Evolutionary conservation across 1,140 invertebrate species (phyloP), one percentile per base, ranked within the genome.

Genomic region (Apocrypta bakeri): DNA sequence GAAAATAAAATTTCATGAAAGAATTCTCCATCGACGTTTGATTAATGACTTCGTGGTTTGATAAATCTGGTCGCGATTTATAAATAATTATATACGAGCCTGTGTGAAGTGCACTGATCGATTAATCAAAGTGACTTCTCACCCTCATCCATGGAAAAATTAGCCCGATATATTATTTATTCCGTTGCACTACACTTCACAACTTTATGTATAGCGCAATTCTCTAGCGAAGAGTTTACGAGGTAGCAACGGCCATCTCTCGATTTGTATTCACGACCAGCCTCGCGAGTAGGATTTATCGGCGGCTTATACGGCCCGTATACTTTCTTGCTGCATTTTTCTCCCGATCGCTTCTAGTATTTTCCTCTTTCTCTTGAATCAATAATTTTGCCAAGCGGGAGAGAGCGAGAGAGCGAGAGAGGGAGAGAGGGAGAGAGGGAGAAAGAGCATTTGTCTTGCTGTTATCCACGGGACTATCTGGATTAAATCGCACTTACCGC

Each of bases 211-310:
- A 31, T 9, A 9, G 33, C 33, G 9, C 33, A 37, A 37, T 37
- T 9, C 33, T 37, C 2, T 37, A 37, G 33, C 9, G 12, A 9
- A 37, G 63, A 29, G 63, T 66, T 66, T 66, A 17, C 63, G 63
- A 0, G 24, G 33, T 37, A 37, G 33, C 33, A 37, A 9, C 63
- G 63, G 17, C 27, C 33, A 74, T 61, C 42, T 25, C 21, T 25
- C 79, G 33, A 81, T 81, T 81, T 81, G 48, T 79, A 72, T 81
- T 81, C 48, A 12, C 61, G 48, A 27, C 25, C 33, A 0, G 24
- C 17, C 27, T 0, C 27, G 14, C 12, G 37, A 9, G 33, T 37
- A 33, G 14, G 64, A 79, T 69, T 79, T 79, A 78, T 78, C 17
- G 24, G 9, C 25, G 69, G 69, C 69, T 56, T 40, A 29, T 27